Evolutionary conservation across 92 coral and sea anemone genomes (phyloP).

Genomic region (Porites lobata): DNA sequence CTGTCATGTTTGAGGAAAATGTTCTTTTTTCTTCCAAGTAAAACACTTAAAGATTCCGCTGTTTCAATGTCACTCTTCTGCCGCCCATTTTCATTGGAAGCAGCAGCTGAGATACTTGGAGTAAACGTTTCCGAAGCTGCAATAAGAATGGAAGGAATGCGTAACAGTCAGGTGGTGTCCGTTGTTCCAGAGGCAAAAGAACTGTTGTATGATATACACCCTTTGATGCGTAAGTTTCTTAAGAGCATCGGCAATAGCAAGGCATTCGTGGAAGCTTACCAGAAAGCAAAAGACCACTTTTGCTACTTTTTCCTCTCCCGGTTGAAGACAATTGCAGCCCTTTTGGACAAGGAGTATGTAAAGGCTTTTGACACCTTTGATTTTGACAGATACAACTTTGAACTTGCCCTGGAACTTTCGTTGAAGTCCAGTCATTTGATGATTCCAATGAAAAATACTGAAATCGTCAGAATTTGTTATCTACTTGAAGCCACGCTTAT

Average conservation of each 20-base stretch:
- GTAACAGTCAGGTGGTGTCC: constrained; percentile 8
- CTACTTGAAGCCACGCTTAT: constrained; percentile 59
- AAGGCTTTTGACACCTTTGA: constrained; percentile 52
- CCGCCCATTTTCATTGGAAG: constrained; percentile 46
- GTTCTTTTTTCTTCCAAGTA: constrained; percentile 39
- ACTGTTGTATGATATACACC: constrained; percentile 61
- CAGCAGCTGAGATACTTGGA: constrained; percentile 33
- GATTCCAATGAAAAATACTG: constrained; percentile 22
- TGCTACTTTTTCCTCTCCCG: constrained; percentile 30
- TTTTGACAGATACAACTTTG: constrained; percentile 61
- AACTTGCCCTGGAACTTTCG: constrained; percentile 68
- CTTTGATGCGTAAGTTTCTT: constrained; percentile 57
- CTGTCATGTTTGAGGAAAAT: constrained; percentile 21
- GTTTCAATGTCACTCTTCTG: constrained; percentile 57
- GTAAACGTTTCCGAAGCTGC: constrained; percentile 20
- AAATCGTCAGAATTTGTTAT: constrained; percentile 11
- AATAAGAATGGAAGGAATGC: constrained; percentile 14
- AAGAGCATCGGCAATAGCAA: constrained; percentile 8
- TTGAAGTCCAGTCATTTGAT: constrained; percentile 22
- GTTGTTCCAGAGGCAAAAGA: constrained; percentile 26
- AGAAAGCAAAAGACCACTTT: constrained; percentile 55
- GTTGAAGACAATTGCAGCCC: constrained; percentile 26
- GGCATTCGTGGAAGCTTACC: background rate
- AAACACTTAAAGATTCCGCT: constrained; percentile 36
- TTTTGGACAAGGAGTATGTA: constrained; percentile 58